A percentile compares a stretch with the other conserved stretches of the same genome.
These are phyloP conservation scores for Charina bottae DNA, from an alignment of 2,113 vertebrate species.

Conservation along the genomic window DNA sequence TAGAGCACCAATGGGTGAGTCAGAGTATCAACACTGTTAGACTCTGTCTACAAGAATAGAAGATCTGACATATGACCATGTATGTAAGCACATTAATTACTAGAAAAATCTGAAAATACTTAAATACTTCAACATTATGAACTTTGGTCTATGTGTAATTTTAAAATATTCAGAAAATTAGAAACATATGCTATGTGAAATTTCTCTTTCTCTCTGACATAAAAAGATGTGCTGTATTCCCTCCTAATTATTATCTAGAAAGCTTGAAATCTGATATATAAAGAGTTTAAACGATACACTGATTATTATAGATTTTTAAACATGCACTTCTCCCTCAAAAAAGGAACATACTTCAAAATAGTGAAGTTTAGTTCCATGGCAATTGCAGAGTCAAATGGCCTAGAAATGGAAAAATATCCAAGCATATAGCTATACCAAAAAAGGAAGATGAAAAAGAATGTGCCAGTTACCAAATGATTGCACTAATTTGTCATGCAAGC, in stretches of 20 bases:
- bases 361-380: neutral
- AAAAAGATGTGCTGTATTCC: neutral
- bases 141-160: neutral
- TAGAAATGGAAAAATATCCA: neutral
- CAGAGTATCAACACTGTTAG: neutral
- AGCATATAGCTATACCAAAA: neutral
- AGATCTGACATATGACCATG: neutral
- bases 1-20: neutral
- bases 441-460: neutral
- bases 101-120: neutral
- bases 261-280: neutral
- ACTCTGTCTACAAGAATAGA: neutral
- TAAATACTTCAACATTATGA: neutral
- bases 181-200: neutral
- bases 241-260: slow-evolving; percentile 1
- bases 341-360: neutral
- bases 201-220: neutral
- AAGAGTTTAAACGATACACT: neutral
- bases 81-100: neutral
- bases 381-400: neutral
- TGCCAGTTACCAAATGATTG: neutral
- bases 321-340: neutral
- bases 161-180: neutral
- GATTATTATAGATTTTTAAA: neutral
- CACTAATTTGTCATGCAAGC: neutral